Conservation (phyloP, 2,797 vertebrate genomes). For the Tenualosa thibaudeaui region DNA sequence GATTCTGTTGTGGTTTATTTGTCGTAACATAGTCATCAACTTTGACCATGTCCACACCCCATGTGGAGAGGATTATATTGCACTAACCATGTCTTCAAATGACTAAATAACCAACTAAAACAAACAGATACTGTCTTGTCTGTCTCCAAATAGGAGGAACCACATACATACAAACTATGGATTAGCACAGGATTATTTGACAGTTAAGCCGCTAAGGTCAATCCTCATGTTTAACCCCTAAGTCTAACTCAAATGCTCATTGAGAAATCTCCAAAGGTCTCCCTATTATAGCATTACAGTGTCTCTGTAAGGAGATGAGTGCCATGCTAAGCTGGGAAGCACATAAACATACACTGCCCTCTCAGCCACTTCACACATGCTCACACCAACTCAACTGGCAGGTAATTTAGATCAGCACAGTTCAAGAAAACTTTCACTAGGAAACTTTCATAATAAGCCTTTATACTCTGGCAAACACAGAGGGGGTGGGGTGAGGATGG, state of each 20-base stretch:
- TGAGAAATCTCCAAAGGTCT: neutral
- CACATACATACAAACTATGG: neutral
- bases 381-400: neutral
- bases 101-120: neutral
- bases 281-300: neutral
- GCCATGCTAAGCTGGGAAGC: neutral
- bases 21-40: neutral
- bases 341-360: neutral
- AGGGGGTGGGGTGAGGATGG: neutral
- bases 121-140: neutral
- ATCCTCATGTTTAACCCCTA: neutral
- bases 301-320: neutral
- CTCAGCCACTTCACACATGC: neutral
- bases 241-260: neutral
- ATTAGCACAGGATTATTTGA: neutral
- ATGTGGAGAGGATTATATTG: constrained; percentile 3
- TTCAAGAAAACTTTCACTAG: neutral
- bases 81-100: neutral
- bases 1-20: neutral
- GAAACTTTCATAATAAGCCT: neutral
- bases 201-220: neutral
- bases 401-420: neutral
- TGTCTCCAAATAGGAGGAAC: neutral
- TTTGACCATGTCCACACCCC: neutral
- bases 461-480: neutral